These are phyloP conservation scores for Drosophila lacicola DNA, from an alignment of 2,888 invertebrate species.

Conservation along the genomic window DNA sequence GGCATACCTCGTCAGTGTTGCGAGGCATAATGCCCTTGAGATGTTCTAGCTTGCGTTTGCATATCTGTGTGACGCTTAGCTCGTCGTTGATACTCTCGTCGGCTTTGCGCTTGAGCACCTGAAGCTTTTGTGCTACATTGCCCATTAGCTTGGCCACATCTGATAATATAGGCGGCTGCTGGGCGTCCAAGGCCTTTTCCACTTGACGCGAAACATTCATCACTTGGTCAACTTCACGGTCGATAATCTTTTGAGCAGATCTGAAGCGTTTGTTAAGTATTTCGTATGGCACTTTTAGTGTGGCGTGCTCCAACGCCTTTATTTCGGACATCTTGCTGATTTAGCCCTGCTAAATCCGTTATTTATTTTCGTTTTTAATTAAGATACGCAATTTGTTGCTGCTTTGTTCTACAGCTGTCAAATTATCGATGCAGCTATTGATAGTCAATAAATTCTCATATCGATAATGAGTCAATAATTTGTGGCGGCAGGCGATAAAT, in stretches of 20 bases:
- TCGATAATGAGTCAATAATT: slow-evolving; percentile 5
- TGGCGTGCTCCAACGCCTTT: slow-evolving; percentile 97
- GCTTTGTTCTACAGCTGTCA: slow-evolving; percentile 57
- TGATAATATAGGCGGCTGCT: slow-evolving; percentile 86
- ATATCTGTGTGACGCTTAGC: slow-evolving; percentile 94
- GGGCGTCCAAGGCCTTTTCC: slow-evolving; percentile 84
- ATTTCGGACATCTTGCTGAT: slow-evolving; percentile 92
- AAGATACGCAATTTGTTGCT: slow-evolving; percentile 52
- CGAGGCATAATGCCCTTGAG: slow-evolving; percentile 86
- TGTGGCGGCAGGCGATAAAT: slow-evolving; percentile 15
- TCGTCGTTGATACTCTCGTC: slow-evolving; percentile 97
- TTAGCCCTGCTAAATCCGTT: slow-evolving; percentile 1
- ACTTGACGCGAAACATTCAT: slow-evolving; percentile 90
- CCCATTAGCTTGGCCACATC: slow-evolving; percentile 93
- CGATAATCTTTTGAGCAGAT: slow-evolving; percentile 96
- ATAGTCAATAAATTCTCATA: slow-evolving; percentile 4
- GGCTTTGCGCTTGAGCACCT: slow-evolving; percentile 96
- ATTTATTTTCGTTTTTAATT: slow-evolving; percentile 48
- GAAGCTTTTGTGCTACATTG: slow-evolving; percentile 95
- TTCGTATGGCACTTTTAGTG: slow-evolving; percentile 99
- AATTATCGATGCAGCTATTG: slow-evolving; percentile 42
- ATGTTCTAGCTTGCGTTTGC: slow-evolving; percentile 96
- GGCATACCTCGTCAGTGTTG: slow-evolving; percentile 79
- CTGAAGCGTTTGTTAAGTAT: slow-evolving; percentile 98
- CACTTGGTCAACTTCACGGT: slow-evolving; percentile 96